phyloP scores from a whole-genome alignment of 1,140 invertebrate genomes.

The Camponotus pennsylvanicus region DNA sequence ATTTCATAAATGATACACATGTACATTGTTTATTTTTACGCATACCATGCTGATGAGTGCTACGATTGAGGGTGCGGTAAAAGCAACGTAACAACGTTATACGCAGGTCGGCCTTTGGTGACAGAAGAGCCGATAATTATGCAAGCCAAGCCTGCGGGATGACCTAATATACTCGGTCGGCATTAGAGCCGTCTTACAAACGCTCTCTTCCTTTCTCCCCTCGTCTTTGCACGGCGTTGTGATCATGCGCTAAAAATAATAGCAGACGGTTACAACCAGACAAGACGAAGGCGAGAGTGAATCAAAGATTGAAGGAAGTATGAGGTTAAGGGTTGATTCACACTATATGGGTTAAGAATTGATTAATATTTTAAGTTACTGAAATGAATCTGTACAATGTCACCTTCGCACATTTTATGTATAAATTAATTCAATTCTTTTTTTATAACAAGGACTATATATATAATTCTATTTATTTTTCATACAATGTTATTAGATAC shows the following conservation, averaged over 20 bases:
- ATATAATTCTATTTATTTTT: neutral
- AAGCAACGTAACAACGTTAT: constrained; percentile 48
- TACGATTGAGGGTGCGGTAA: constrained; percentile 70
- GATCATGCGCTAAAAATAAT: constrained; percentile 77
- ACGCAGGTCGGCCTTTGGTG: constrained; percentile 67
- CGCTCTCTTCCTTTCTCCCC: constrained; percentile 52
- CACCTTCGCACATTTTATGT: neutral
- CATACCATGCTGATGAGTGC: constrained; percentile 73
- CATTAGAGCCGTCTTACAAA: constrained; percentile 59
- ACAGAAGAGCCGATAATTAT: constrained; percentile 74
- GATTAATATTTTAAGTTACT: neutral
- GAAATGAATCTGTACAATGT: neutral
- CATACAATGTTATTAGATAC: neutral
- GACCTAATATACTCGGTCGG: constrained; percentile 71
- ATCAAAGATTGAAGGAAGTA: constrained; percentile 68
- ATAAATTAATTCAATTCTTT: neutral
- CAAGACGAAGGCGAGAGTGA: constrained; percentile 65
- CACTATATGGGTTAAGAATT: neutral
- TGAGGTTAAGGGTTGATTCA: constrained; percentile 48
- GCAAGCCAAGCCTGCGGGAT: constrained; percentile 75
- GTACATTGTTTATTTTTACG: constrained; percentile 42
- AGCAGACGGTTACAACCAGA: constrained; percentile 69
- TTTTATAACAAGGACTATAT: neutral
- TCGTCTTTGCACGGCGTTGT: constrained; percentile 47
- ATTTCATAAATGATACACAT: neutral